phyloP scores from a whole-genome alignment of 1,140 invertebrate species.

The Holcopasites calliopsidis region DNA sequence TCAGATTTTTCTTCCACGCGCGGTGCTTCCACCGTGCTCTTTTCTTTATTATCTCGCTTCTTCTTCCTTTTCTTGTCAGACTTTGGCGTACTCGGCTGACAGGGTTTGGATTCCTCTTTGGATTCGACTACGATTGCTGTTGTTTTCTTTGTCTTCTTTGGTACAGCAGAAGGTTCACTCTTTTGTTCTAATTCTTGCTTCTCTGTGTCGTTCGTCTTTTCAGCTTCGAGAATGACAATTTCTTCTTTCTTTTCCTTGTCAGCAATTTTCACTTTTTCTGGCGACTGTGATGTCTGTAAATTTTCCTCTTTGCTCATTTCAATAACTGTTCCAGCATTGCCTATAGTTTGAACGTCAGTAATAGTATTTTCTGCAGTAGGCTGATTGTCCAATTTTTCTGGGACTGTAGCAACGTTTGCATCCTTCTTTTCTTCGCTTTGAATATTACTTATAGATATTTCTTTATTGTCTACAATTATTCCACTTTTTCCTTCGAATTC shows the following conservation, averaged over 20 bases:
- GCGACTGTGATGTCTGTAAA: not conserved
- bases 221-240: not conserved
- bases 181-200: not conserved
- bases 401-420: too few relatives aligned
- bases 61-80: constrained; percentile 3
- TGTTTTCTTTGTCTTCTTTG: constrained; percentile 20
- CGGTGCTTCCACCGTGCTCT: not conserved
- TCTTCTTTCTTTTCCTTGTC: not conserved
- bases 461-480: not conserved
- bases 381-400: too few relatives aligned
- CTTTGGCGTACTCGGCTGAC: not conserved
- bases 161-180: not conserved
- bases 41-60: not conserved
- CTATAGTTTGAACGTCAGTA: not conserved
- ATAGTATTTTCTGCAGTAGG: not conserved
- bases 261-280: not conserved
- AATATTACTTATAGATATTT: too few relatives aligned
- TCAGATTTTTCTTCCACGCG: not conserved
- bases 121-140: constrained; percentile 23
- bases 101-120: constrained; percentile 6
- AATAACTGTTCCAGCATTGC: not conserved
- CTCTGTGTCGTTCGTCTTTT: too few relatives aligned
- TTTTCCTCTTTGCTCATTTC: not conserved
- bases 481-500: not conserved
- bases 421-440: too few relatives aligned